These are phyloP conservation scores for Geotrupes spiniger DNA, from an alignment of 2,888 invertebrate species.

Conservation along the genomic window DNA sequence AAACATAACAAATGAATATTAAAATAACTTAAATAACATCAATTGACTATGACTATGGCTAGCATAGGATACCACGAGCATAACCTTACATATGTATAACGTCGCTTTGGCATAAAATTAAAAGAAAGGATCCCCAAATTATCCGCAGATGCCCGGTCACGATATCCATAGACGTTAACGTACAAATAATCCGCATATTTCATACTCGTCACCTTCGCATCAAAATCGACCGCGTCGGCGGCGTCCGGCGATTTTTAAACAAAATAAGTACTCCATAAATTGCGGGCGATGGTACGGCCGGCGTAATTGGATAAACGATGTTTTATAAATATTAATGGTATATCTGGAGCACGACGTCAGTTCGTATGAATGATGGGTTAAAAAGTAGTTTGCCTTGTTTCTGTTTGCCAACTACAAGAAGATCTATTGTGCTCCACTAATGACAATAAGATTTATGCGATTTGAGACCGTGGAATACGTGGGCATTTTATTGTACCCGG, in stretches of 20 bases:
- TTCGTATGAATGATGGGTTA: slow-evolving; percentile 22
- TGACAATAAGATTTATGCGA: too few species aligned
- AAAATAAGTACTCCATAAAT: slow-evolving; percentile 6
- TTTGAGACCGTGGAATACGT: too few species aligned
- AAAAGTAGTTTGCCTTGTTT: slow-evolving; percentile 23
- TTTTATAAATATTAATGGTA: slow-evolving; percentile 28
- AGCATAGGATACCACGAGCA: too few species aligned
- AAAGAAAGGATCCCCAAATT: background rate
- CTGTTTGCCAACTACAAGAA: background rate
- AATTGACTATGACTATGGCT: too few species aligned
- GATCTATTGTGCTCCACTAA: background rate
- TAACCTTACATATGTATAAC: too few species aligned
- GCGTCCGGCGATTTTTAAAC: slow-evolving; percentile 2
- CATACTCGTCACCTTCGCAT: slow-evolving; percentile 3
- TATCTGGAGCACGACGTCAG: slow-evolving; percentile 22
- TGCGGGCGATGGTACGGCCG: background rate
- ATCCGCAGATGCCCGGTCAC: background rate
- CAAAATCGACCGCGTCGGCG: background rate
- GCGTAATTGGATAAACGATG: slow-evolving; percentile 26
- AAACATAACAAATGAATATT: too few species aligned
- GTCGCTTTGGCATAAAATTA: too few species aligned
- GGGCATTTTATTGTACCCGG: too few species aligned
- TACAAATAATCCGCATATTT: background rate
- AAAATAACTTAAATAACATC: too few species aligned
- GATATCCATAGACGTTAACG: background rate